These are phyloP conservation scores for Mixornis gularis DNA, from an alignment of 2,113 vertebrate genomes.

Conservation along the genomic window DNA sequence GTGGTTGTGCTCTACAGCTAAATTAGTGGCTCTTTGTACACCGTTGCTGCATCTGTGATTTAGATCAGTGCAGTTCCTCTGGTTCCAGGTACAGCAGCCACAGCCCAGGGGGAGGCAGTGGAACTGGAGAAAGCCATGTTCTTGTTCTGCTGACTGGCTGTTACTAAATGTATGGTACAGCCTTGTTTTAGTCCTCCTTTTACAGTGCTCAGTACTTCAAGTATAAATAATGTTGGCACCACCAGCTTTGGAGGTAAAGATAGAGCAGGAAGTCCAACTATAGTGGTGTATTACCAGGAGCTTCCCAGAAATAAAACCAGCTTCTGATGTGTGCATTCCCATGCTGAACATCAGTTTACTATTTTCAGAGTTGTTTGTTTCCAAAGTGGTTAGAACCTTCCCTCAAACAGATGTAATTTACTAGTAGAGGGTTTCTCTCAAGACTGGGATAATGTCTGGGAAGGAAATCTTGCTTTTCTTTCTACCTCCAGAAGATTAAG, in stretches of 20 bases:
- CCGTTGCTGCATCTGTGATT: background rate
- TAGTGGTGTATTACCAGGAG: background rate
- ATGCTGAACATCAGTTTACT: background rate
- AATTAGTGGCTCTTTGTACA: background rate
- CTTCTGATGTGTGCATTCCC: background rate
- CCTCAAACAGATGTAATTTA: slow-evolving; percentile 7
- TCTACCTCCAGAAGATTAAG: background rate
- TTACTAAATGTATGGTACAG: background rate
- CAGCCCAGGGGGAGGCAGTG: accelerated
- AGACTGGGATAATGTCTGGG: background rate
- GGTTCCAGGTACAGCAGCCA: background rate
- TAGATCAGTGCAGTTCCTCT: background rate
- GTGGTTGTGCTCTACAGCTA: background rate
- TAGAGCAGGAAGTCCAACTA: background rate
- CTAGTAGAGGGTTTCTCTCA: background rate
- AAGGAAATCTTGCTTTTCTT: background rate
- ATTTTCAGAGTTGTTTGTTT: slow-evolving; percentile 24
- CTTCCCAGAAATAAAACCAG: slow-evolving; percentile 3
- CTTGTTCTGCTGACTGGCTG: background rate
- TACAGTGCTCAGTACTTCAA: background rate
- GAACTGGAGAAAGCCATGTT: background rate
- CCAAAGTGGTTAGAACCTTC: slow-evolving; percentile 3
- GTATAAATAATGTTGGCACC: background rate
- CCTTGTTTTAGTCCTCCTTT: background rate
- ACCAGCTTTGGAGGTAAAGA: background rate